These are phyloP conservation scores for Cosmorhoe ocellata DNA, from an alignment of 2,888 invertebrate genomes.

Conservation along the genomic window DNA sequence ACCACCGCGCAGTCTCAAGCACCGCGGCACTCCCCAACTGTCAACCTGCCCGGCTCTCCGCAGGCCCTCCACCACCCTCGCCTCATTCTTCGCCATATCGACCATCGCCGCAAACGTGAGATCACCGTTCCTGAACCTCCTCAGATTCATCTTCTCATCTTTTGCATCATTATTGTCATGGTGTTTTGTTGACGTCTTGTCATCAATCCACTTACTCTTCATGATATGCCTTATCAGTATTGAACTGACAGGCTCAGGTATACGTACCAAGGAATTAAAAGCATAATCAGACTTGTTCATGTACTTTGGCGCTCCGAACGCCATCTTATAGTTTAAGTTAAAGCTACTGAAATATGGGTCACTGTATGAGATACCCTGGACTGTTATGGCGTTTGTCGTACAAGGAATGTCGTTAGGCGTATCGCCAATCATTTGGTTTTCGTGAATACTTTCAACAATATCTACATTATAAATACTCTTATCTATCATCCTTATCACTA, in stretches of 20 bases:
- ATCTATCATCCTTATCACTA: conserved; percentile 81
- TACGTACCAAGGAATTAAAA: conserved; percentile 83
- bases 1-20: conserved; percentile 87
- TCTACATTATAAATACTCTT: conserved; percentile 83
- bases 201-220: conserved; percentile 39
- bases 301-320: conserved; percentile 80
- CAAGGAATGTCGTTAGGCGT: conserved; percentile 83
- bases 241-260: conserved; percentile 74
- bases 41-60: conserved; percentile 47
- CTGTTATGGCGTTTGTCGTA: conserved; percentile 83
- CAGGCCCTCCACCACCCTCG: conserved; percentile 55
- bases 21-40: conserved; percentile 84
- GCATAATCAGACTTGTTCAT: conserved; percentile 84
- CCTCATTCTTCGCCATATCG: conserved; percentile 64
- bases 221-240: conserved; percentile 32
- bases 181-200: conserved; percentile 64
- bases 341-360: conserved; percentile 84
- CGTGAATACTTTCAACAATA: conserved; percentile 83
- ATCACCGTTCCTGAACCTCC: conserved; percentile 74
- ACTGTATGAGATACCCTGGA: conserved; percentile 84
- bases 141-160: conserved; percentile 53
- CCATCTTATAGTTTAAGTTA: conserved; percentile 83
- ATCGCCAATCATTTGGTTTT: conserved; percentile 83
- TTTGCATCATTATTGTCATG: conserved; percentile 77
- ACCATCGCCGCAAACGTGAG: conserved; percentile 76